Evolutionary conservation across 2,888 invertebrate species (phyloP).

Genomic region (Coleophora flavipennella): DNA sequence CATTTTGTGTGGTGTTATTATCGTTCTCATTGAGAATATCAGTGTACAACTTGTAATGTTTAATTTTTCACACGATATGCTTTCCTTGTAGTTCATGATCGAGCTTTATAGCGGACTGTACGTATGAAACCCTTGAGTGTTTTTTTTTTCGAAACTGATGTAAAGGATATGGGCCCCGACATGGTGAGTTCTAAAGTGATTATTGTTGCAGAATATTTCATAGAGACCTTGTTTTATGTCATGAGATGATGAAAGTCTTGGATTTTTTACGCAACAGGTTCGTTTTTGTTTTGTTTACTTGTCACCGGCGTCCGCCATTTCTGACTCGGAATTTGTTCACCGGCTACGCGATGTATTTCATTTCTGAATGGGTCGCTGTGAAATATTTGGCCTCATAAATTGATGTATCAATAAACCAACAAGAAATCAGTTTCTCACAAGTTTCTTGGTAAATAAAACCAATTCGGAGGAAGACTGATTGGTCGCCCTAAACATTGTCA

Average conservation of each 20-base stretch:
- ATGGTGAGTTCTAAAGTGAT: constrained; percentile 75
- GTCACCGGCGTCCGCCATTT: constrained; percentile 76
- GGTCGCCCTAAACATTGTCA: constrained; percentile 8
- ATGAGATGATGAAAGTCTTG: constrained; percentile 41
- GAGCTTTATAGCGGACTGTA: constrained; percentile 60
- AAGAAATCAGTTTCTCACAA: no score
- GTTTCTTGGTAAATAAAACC: not conserved
- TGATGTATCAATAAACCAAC: no score
- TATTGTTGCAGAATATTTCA: constrained; percentile 26
- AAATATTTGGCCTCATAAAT: no score
- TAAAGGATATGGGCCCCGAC: constrained; percentile 87
- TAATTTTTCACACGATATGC: constrained; percentile 36
- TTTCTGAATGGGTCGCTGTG: no score
- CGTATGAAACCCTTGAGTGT: constrained; percentile 80
- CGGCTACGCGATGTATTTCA: constrained; percentile 25
- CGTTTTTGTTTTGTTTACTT: constrained; percentile 74
- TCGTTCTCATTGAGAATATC: constrained; percentile 28
- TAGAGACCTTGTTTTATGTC: constrained; percentile 49
- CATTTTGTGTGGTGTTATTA: constrained; percentile 33
- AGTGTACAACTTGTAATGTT: constrained; percentile 40
- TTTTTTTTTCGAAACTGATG: constrained; percentile 79
- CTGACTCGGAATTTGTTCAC: constrained; percentile 62
- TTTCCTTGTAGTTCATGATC: constrained; percentile 51
- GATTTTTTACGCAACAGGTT: constrained; percentile 72
- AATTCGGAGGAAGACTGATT: not conserved